A percentile compares a stretch with the other conserved stretches of the same genome.
phyloP scores from a whole-genome alignment of 2,113 vertebrate species.

The Colistium nudipinnis region DNA sequence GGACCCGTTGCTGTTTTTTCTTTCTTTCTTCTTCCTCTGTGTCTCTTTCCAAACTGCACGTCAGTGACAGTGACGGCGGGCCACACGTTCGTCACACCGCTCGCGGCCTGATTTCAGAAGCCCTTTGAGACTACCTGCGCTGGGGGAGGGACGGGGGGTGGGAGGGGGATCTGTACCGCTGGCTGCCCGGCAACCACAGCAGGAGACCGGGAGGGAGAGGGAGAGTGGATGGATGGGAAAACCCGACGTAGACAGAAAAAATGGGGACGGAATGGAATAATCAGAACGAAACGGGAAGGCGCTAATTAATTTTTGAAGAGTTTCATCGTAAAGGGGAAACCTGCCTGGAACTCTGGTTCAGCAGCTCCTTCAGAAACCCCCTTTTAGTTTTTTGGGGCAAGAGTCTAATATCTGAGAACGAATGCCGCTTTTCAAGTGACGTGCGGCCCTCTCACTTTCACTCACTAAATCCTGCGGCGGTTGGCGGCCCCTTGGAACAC shows the following conservation, averaged over 20 bases:
- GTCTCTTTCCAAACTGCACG: conserved; percentile 58
- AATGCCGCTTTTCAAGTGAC: conserved; percentile 43
- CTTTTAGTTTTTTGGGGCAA: conserved; percentile 27
- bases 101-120: conserved; percentile 65
- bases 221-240: not conserved
- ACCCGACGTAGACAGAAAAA: not conserved
- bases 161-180: conserved; percentile 1
- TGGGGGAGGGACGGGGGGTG: conserved; percentile 6
- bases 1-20: conserved; percentile 31
- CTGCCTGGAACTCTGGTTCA: conserved; percentile 23
- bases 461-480: conserved; percentile 34
- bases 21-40: conserved; percentile 5
- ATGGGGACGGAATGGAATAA: conserved; percentile 3
- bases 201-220: not conserved
- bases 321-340: conserved; percentile 16
- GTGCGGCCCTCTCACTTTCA: conserved; percentile 27
- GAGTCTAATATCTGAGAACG: conserved; percentile 54
- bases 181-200: conserved; percentile 26
- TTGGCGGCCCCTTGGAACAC: conserved; percentile 31
- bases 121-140: conserved; percentile 57
- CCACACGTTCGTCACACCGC: conserved; percentile 63
- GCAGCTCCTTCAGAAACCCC: not conserved
- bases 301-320: conserved; percentile 44
- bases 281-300: conserved; percentile 34
- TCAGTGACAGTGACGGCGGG: conserved; percentile 47